phyloP scores from a whole-genome alignment of 2,113 vertebrate genomes.

The Gambusia holbrooki region DNA sequence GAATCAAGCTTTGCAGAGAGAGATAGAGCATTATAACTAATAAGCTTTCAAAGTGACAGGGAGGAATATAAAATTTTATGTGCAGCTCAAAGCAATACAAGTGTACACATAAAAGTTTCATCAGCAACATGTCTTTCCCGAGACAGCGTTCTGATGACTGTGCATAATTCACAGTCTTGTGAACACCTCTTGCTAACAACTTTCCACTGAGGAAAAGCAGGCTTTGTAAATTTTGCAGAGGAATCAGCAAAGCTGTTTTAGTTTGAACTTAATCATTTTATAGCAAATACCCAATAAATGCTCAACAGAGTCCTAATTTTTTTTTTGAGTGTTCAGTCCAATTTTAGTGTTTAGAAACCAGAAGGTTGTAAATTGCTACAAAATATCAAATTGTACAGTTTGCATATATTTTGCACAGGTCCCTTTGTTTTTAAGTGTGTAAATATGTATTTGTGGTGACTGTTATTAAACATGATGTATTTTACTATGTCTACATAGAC shows the following conservation, averaged over 20 bases:
- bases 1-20: neutral
- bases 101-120: neutral
- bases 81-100: neutral
- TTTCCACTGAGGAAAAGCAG: conserved; percentile 6
- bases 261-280: neutral
- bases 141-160: conserved; percentile 2
- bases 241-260: conserved; percentile 4
- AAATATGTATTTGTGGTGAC: neutral
- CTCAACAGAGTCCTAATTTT: neutral
- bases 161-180: conserved; percentile 5
- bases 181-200: neutral
- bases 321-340: neutral
- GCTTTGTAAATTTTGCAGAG: conserved; percentile 3
- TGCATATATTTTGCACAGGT: neutral
- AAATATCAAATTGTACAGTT: neutral
- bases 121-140: neutral
- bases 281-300: neutral
- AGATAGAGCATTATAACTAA: neutral
- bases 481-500: too few relatives aligned
- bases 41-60: neutral
- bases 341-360: neutral
- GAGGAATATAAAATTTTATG: neutral
- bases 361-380: neutral
- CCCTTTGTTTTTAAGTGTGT: neutral
- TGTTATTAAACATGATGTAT: too few relatives aligned